These are phyloP conservation scores for Chaetophractus vellerosus DNA, from an alignment of 2,797 vertebrate genomes.

Conservation along the genomic window DNA sequence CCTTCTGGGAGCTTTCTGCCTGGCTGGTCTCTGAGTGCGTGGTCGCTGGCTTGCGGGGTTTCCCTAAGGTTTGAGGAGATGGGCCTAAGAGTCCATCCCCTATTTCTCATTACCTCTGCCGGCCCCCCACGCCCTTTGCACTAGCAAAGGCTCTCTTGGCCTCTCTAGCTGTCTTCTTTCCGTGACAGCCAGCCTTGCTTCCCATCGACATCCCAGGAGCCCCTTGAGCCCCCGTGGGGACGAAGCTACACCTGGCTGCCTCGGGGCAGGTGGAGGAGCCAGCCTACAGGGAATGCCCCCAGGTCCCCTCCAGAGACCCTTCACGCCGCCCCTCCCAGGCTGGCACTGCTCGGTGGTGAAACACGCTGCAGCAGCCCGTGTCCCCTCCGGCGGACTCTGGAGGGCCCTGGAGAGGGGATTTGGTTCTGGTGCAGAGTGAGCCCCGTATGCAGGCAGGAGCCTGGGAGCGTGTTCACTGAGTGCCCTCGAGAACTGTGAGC, in stretches of 20 bases:
- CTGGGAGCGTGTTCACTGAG: fast-evolving
- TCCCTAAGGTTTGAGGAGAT: neutral
- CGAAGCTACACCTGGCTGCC: fast-evolving
- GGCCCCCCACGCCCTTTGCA: fast-evolving
- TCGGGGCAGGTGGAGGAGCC: neutral
- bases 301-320: neutral
- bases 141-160: neutral
- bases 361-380: neutral
- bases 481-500: neutral
- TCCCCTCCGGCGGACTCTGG: fast-evolving
- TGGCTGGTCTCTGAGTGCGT: neutral
- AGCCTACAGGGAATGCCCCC: neutral
- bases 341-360: too few species aligned
- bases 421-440: neutral
- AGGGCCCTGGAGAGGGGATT: fast-evolving
- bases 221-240: neutral
- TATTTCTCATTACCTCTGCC: neutral
- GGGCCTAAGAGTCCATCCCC: neutral
- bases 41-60: neutral
- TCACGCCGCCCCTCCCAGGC: fast-evolving
- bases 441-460: too few species aligned
- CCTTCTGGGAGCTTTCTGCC: neutral
- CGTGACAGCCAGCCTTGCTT: neutral
- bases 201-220: neutral
- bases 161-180: neutral